Conservation (phyloP, 2,888 invertebrate species). For the Pteria penguin region DNA sequence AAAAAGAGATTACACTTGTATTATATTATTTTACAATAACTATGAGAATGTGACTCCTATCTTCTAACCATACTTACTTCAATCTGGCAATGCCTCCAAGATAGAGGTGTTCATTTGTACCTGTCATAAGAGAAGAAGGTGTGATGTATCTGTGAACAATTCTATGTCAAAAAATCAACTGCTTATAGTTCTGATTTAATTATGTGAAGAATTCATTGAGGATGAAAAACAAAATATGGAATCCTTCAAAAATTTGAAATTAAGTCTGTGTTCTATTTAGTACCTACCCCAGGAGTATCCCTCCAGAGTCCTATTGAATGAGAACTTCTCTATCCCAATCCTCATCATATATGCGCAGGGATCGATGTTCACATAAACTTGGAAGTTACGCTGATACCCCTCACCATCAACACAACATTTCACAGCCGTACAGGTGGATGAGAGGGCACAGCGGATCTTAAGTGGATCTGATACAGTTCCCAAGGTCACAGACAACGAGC, state of each 20-base stretch:
- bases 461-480: not conserved
- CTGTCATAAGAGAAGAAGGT: constrained; percentile 17
- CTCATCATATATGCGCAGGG: constrained; percentile 40
- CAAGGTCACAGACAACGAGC: not conserved
- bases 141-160: not conserved
- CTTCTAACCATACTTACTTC: constrained; percentile 10
- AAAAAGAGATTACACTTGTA: too few relatives aligned
- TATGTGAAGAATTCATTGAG: too few relatives aligned
- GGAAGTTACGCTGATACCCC: constrained; percentile 35
- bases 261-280: not conserved
- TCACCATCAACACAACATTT: constrained; percentile 43
- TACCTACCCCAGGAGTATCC: constrained; percentile 18
- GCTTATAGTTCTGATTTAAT: not conserved
- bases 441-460: constrained; percentile 40
- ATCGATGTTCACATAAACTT: constrained; percentile 35
- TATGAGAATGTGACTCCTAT: too few relatives aligned
- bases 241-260: not conserved
- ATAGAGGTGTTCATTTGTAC: constrained; percentile 30
- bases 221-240: not conserved
- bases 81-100: constrained; percentile 33
- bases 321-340: constrained; percentile 47
- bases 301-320: constrained; percentile 13
- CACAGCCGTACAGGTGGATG: constrained; percentile 42
- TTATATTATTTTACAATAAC: too few relatives aligned
- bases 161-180: not conserved